Base-by-base conservation (phyloP, 2,797 vertebrate species). In the Macroramphosus scolopax region DNA sequence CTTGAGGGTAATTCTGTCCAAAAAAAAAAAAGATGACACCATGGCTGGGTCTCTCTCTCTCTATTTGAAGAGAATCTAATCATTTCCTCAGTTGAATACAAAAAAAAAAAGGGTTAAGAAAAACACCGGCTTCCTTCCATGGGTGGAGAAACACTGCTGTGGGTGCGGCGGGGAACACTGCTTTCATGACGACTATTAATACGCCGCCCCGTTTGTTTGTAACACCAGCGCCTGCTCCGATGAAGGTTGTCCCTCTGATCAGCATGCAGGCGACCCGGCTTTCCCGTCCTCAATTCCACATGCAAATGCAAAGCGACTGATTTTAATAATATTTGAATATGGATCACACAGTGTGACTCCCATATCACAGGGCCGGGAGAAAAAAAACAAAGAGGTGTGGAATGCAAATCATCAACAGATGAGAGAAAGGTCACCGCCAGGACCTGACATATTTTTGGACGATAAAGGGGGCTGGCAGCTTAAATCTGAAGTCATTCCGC, bases 281-380 rank as follows among this genome's bases (percentile, higher is more conserved):
- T n/a, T 72, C 83, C 83, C 88, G 86, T 87, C 77, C 74, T 87
- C 83, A 89, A 89, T 91, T 90, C 84, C 71, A 83, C 72, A 90
- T 91, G 88, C 86, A 89, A 89, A 89, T 88, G 66, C 34, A 36
- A 62, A 62, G 72, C 62, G 65, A 60, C 82, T 89, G 75, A 89
- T 91, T 89, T 89, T 77, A 89, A 89, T 89, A 90, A 69, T 73
- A 87, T 89, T 89, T 89, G 87, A 88, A 91, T 89, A 89, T 90
- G 88, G 84, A 89, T 87, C 82, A 85, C 87, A 84, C 80, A 77
- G 79, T 78, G 75, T 77, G 71, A 74, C 72, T 87, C 67, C n/a
- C 74, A 77, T 84, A 85, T 83, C 78, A 81, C 66, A 65, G 68
- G 63, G 72, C 57, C 51, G 60, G 71, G n/a, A n/a, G n/a, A n/a